Evolutionary conservation across 2,888 invertebrate genomes (phyloP), one percentile per base, ranked within the genome.

Genomic region (Caenorhabditis doughertyi): DNA sequence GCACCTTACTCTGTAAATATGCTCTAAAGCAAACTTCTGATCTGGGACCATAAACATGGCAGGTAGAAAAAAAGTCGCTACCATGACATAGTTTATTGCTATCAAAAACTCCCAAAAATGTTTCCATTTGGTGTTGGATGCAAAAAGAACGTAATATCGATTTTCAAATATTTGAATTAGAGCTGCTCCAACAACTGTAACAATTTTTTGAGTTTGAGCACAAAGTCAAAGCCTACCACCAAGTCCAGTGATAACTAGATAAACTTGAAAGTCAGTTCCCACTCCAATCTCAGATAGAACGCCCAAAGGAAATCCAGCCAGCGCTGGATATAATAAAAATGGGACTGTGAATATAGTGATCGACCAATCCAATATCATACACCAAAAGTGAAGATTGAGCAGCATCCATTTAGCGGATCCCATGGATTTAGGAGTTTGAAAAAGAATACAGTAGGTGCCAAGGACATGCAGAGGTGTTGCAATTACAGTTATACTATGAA

Each of bases 271-370:
- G 3, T 18, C 5, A 9, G n/a, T 9, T 0, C 29, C n/a, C 8
- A 64, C 49, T 1, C 64, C 64, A 7, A 64, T 18, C 1, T 29
- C n/a, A 2, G 25, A 13, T 8, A 49, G 44, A 21, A 64, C n/a
- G 1, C 65, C 65, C 53, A 67, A 27, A 16, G 65, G 23, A n/a
- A 27, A 67, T 13, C 65, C 65, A 13, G 16, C 65, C 11, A 53
- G 23, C 0, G 16, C 18, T 8, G 65, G 65, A 21, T 35, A 23
- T 1, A 51, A 9, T 11, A 51, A 35, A 8, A 21, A 29, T 8
- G 65, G 65, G 2, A 47, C 49, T n/a, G n/a, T 49, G 1, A 47
- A 21, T 1, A 65, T 29, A 11, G 51, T 67, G 0, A 67, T 23
- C 4, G 16, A 13, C 27, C 29, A 51, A 39, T 67, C 65, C 7